Percentiles rank a stretch among this genome's conserved stretches.
Conservation (phyloP, 2,797 vertebrate genomes). For the Schizothorax lantsangensis region DNA sequence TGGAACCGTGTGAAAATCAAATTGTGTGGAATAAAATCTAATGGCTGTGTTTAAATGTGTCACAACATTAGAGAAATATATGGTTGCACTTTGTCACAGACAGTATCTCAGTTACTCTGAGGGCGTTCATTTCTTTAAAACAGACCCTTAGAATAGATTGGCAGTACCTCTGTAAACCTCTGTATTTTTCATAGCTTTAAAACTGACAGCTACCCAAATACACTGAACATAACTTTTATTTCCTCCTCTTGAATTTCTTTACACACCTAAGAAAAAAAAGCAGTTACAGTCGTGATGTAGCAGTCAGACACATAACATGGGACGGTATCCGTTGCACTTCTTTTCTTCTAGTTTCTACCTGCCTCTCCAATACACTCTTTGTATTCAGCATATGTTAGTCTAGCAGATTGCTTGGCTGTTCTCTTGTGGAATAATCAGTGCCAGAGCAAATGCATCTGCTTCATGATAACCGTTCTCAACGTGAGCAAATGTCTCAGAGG, state of each 20-base stretch:
- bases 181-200: constrained; percentile 12
- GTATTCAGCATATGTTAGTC: constrained; percentile 62
- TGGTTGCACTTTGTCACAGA: constrained; percentile 29
- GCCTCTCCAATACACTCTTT: constrained; percentile 61
- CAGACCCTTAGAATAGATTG: constrained; percentile 23
- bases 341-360: constrained; percentile 57
- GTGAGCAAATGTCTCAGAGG: constrained; percentile 63
- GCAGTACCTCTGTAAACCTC: constrained; percentile 17
- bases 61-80: constrained; percentile 42
- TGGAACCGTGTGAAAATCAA: constrained; percentile 54
- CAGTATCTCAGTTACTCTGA: constrained; percentile 8
- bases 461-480: constrained; percentile 68
- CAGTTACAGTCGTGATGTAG: constrained; percentile 53
- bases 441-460: constrained; percentile 76
- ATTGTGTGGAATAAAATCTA: constrained; percentile 49
- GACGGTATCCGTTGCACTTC: constrained; percentile 61
- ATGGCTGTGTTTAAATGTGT: constrained; percentile 35
- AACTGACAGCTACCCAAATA: constrained; percentile 23
- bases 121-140: constrained; percentile 28
- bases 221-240: constrained; percentile 8
- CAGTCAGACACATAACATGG: constrained; percentile 64
- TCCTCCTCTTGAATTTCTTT: constrained; percentile 53
- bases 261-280: constrained; percentile 52
- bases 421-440: constrained; percentile 67
- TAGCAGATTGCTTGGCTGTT: constrained; percentile 66